Evolutionary conservation across 1,140 invertebrate species (phyloP), one percentile per base, ranked within the genome.

Genomic region (Calycopis cecrops): DNA sequence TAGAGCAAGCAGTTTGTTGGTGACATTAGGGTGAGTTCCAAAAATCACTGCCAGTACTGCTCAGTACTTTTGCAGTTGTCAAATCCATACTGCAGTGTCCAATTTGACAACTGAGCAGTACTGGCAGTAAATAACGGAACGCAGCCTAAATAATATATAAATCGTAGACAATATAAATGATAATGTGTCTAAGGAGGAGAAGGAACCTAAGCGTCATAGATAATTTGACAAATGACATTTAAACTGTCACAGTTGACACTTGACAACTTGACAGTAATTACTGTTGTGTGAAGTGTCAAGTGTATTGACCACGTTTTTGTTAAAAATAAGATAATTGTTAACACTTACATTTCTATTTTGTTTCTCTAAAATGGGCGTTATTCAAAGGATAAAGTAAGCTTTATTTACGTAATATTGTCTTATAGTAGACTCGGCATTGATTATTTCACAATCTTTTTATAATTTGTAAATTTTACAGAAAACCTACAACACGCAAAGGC

Each of bases 401-500:
- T 21, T 38, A 51, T 16, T 37, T 35, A 18, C 9, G n/a, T 37
- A 47, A 3, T 10, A 42, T 14, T 7, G 17, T 9, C 3, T 34
- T 35, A 28, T 14, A 16, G 18, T 44, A 8, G 11, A 16, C 10
- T 18, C 3, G 4, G 9, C 10, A 8, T 37, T 37, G 9, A 28
- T 8, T 42, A 28, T 42, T 4, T 21, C n/a, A 55, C 21, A 28
- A 28, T 6, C 6, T 59, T 52, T 53, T 38, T 35, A 48, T 40
- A 33, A 21, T 40, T 9, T 44, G 4, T 2, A 16, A 42, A 52
- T 53, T 48, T 87, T 89, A 88, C 69, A 96, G 94, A 57, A 98
- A 98, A 90, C 94, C 97, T 0, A 96, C 92, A 71, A 98, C 96
- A 17, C 92, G 94, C 18, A 94, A 92, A 81, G 97, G 96, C 35